phyloP scores from a whole-genome alignment of 2,888 invertebrate species.

The Galerucella calmariensis region DNA sequence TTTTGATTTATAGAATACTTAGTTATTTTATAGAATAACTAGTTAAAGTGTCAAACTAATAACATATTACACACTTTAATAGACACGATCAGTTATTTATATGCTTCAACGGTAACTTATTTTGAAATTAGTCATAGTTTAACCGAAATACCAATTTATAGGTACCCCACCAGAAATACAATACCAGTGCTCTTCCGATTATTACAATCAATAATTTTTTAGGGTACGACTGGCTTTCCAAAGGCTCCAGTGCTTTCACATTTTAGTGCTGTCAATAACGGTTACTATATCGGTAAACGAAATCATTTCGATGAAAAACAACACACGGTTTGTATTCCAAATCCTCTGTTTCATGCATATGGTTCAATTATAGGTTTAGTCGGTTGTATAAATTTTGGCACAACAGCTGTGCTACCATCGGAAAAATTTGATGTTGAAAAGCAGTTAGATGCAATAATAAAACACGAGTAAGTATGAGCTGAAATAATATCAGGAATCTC shows the following conservation, averaged over 20 bases:
- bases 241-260: conserved; percentile 82
- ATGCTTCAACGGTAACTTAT: no score
- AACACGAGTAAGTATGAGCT: conserved; percentile 70
- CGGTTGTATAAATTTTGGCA: conserved; percentile 70
- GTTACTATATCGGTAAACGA: conserved; percentile 71
- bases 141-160: no score
- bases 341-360: conserved; percentile 86
- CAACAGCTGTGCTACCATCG: conserved; percentile 72
- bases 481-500: no score
- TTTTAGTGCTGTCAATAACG: conserved; percentile 81
- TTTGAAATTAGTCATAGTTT: no score
- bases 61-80: no score
- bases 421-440: conserved; percentile 71
- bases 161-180: no score
- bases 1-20: no score
- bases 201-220: conserved; percentile 39
- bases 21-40: no score
- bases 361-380: conserved; percentile 76
- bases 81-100: no score
- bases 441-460: conserved; percentile 72
- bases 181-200: background rate
- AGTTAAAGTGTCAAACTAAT: no score
- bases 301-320: conserved; percentile 64
- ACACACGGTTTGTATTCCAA: conserved; percentile 72
- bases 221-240: conserved; percentile 71